Base-by-base conservation (phyloP, 2,797 vertebrate species). In the Peromyscus melanophrys region DNA sequence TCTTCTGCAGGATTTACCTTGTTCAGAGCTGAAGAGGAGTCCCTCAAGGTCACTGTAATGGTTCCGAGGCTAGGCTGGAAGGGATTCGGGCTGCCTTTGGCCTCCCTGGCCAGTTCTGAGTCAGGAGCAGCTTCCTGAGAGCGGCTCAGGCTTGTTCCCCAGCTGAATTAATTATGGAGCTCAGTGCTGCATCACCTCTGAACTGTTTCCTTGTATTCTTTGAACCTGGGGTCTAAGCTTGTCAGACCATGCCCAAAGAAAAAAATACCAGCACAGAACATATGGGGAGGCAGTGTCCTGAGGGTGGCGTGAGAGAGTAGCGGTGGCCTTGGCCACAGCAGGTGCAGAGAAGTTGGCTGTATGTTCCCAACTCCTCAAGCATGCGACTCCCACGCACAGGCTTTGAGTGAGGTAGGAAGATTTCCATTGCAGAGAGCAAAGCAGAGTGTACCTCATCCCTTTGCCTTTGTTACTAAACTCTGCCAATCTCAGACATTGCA, bases 21-120 rank as follows among this genome's bases (percentile, higher is more conserved):
- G 97, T 95, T 92, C 71, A 89, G 97, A 97, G 92, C 84, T 97
- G 40, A 89, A 65, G 46, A 97, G 89, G 93, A 97, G 94, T 95
- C 94, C 95, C 90, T 76, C 97, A 98, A 98, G 97, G 98, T 98
- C 96, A 97, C 88, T 75, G 7, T 89, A 93, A 94, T 92, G 90
- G 69, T 92, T 95, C 77, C 9, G 37, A 90, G 67, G 88, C 34
- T 57, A 67, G 59, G 40, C 65, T 61, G 90, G 88, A 94, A 96
- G 86, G 27, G 40, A 85, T 19, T 55, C 7, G 34, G 78, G 7
- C 52, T 34, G 59, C 73, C 82, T 95, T 78, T 34, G 55, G 55
- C 77, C 40, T 78, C 84, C 84, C 80, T 80, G 92, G 52, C 65
- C 34, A 76, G 83, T 46, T 94, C 76, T 88, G 63, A 37, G 71